A percentile compares a stretch with the other conserved stretches of the same genome.
phyloP scores from a whole-genome alignment of 2,888 invertebrate species.

The Oligia strigilis region DNA sequence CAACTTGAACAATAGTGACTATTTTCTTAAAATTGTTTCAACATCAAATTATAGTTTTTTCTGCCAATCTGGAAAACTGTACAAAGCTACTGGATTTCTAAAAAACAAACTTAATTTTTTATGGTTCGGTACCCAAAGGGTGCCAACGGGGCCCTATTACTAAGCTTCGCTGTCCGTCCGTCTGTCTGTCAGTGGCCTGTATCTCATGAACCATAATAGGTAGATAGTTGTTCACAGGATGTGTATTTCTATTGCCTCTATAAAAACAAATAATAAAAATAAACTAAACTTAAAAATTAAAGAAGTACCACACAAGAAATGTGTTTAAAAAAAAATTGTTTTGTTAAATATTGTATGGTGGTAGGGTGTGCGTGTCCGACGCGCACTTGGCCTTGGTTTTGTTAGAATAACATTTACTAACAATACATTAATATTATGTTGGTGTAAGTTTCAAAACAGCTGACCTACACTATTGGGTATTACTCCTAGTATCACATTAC shows the following conservation, averaged over 20 bases:
- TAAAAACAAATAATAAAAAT: not conserved
- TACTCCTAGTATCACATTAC: slow-evolving; percentile 11
- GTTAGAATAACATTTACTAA: not conserved
- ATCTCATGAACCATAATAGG: not conserved
- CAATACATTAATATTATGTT: not conserved
- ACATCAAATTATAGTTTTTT: too few species aligned
- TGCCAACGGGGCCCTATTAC: too few species aligned
- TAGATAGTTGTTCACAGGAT: not conserved
- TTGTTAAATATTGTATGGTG: too few species aligned
- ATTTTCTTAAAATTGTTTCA: too few species aligned
- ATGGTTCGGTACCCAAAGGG: too few species aligned
- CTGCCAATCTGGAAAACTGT: too few species aligned
- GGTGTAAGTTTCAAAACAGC: not conserved
- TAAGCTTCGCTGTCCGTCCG: not conserved
- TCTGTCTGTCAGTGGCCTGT: not conserved
- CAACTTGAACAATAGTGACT: too few species aligned
- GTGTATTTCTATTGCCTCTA: not conserved
- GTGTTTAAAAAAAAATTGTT: not conserved
- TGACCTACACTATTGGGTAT: not conserved
- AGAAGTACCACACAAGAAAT: not conserved
- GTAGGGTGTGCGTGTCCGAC: not conserved
- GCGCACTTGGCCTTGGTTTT: not conserved
- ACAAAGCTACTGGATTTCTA: too few species aligned
- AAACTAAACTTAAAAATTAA: not conserved
- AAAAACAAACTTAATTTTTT: too few species aligned